Base-by-base conservation (phyloP, 2,113 vertebrate genomes). In the Xyliphius kryptos region DNA sequence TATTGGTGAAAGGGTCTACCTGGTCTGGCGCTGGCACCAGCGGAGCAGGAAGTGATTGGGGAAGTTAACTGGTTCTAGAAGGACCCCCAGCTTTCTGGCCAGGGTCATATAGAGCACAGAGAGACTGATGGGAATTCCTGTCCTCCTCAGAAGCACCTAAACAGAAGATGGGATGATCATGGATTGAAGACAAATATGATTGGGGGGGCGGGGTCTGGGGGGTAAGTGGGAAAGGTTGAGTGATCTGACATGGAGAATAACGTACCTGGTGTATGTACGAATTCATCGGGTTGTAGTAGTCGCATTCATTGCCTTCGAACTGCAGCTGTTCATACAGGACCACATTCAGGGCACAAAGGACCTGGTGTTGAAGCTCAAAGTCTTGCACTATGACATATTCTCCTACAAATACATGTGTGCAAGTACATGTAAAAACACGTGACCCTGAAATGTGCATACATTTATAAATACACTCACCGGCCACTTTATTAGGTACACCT, bases 281-380 rank as follows among this genome's bases (percentile, higher is more conserved):
- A 78, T 99, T 99, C 38, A 97, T 86, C 14, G 94, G 94, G 48
- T 98, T 99, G 67, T 98, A 98, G 75, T 95, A 98, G 80, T 99
- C 95, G 49, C 89, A 85, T 52, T 95, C 94, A 0, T 99, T 97
- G 38, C 96, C 96, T 80, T 92, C 94, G 82, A 91, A 98, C 32
- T 95, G 92, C 48, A 98, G 84, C 50, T 98, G 95, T 71, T 96
- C 91, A 0, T 94, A 99, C 0, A 99, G 77, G 68, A 98, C 92
- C 1, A 86, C 82, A 76, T 99, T 99, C 62, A 99, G 85, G 19
- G 92, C 92, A 14, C 86, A 91, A 5, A 98, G 79, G 15, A 91
- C 89, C 77, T 99, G 95, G 57, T 89, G 87, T 85, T 99, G 94
- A 47, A 93, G 89, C 16, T 93, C 94, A 53, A 92, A 80, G 72